A percentile compares a stretch with the other conserved stretches of the same genome.
These are phyloP conservation scores for Mamestra brassicae DNA, from an alignment of 2,888 invertebrate genomes.

Conservation along the genomic window DNA sequence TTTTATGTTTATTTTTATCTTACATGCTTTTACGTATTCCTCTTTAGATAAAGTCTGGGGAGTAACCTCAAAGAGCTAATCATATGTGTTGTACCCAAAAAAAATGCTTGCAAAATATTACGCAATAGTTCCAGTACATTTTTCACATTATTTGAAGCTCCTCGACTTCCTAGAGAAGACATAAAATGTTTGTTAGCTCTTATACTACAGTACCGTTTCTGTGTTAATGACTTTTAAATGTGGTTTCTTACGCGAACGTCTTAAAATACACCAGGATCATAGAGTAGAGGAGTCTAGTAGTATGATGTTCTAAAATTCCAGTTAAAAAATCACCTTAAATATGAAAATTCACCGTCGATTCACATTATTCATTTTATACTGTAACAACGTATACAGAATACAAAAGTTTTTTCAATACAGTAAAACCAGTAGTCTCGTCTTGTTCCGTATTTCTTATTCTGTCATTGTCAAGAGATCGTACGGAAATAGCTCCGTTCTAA, in stretches of 20 bases:
- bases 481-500: constrained; percentile 41
- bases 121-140: constrained; percentile 5
- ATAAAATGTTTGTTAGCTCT: constrained; percentile 20
- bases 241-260: constrained; percentile 1
- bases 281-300: not conserved
- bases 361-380: not conserved
- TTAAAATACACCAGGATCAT: constrained; percentile 18
- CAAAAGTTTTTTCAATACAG: not conserved
- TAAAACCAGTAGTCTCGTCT: constrained; percentile 11
- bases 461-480: constrained; percentile 43
- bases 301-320: not conserved
- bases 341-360: not conserved
- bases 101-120: not conserved
- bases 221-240: constrained; percentile 44
- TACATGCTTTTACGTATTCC: constrained; percentile 16
- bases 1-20: constrained; percentile 44
- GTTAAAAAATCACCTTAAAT: not conserved
- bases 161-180: constrained; percentile 6
- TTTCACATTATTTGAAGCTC: constrained; percentile 20
- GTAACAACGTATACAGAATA: not conserved
- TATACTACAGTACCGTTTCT: constrained; percentile 18
- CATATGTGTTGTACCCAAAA: not conserved
- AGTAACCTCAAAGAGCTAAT: constrained; percentile 8
- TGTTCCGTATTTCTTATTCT: constrained; percentile 45
- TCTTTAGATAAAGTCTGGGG: constrained; percentile 19